phyloP scores from a whole-genome alignment of 1,140 invertebrate species.

The Drosophila subpulchrella region DNA sequence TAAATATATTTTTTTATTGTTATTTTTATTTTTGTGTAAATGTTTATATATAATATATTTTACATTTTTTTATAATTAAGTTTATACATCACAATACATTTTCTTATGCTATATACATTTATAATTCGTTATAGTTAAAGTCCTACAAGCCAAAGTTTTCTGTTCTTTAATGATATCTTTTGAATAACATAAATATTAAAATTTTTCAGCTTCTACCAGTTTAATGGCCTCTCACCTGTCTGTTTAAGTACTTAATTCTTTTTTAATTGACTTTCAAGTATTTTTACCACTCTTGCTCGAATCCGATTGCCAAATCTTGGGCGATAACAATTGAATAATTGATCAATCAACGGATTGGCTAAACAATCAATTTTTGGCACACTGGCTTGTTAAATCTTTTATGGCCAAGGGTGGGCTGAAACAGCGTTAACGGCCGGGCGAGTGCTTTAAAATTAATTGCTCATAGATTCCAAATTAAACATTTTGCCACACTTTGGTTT shows the following conservation, averaged over 20 bases:
- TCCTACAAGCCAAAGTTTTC: not conserved
- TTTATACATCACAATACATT: not conserved
- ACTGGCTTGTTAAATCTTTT: slow-evolving; percentile 60
- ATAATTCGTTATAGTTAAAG: not conserved
- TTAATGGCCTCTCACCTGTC: slow-evolving; percentile 3
- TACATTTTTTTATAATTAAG: not conserved
- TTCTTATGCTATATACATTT: not conserved
- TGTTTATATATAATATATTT: not conserved
- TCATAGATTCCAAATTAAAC: slow-evolving; percentile 82
- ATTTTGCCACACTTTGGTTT: slow-evolving; percentile 77
- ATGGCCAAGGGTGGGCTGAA: slow-evolving; percentile 16
- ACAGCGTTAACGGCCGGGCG: slow-evolving; percentile 21
- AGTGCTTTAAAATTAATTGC: slow-evolving; percentile 82
- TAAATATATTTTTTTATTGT: too few relatives aligned
- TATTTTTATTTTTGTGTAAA: too few relatives aligned
- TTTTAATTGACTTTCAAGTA: slow-evolving; percentile 29
- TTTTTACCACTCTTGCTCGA: slow-evolving; percentile 25
- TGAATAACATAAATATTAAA: slow-evolving; percentile 1
- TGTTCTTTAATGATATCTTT: not conserved
- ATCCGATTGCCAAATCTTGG: slow-evolving; percentile 31
- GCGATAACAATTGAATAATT: slow-evolving; percentile 63
- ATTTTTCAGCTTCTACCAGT: slow-evolving; percentile 6
- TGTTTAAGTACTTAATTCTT: slow-evolving; percentile 9
- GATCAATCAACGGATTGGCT: slow-evolving; percentile 62
- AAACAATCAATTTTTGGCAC: slow-evolving; percentile 62